phyloP scores from a whole-genome alignment of 2,888 invertebrate genomes.

The Clanis bilineata region DNA sequence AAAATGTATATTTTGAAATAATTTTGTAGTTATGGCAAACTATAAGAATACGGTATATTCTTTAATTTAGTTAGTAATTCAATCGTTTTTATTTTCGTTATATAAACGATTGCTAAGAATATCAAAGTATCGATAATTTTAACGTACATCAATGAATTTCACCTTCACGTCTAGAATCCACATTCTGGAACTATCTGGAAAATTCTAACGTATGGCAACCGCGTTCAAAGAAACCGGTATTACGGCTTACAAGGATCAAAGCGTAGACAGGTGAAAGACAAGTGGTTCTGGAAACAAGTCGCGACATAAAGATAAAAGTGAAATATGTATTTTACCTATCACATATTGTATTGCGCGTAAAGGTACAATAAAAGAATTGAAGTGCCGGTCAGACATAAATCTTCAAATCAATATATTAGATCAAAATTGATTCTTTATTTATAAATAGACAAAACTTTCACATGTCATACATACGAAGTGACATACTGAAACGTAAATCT shows the following conservation, averaged over 20 bases:
- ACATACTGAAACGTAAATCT: not conserved
- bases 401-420: not conserved
- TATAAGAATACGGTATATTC: too few relatives aligned
- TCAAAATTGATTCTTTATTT: too few relatives aligned
- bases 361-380: not conserved
- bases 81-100: too few relatives aligned
- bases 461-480: not conserved
- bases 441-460: not conserved
- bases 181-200: not conserved
- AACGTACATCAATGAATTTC: not conserved
- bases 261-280: not conserved
- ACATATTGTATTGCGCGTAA: not conserved
- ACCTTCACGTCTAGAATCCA: not conserved
- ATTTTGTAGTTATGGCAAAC: too few relatives aligned
- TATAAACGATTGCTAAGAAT: not conserved
- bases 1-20: too few relatives aligned
- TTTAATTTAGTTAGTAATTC: too few relatives aligned
- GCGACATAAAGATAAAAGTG: not conserved
- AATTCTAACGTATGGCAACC: not conserved
- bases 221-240: not conserved
- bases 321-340: not conserved
- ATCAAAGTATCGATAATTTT: too few relatives aligned
- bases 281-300: not conserved
- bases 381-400: too few relatives aligned
- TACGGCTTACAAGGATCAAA: not conserved